Evolutionary conservation across 2,113 vertebrate genomes (phyloP).

Genomic region (Epinephelus fuscoguttatus): DNA sequence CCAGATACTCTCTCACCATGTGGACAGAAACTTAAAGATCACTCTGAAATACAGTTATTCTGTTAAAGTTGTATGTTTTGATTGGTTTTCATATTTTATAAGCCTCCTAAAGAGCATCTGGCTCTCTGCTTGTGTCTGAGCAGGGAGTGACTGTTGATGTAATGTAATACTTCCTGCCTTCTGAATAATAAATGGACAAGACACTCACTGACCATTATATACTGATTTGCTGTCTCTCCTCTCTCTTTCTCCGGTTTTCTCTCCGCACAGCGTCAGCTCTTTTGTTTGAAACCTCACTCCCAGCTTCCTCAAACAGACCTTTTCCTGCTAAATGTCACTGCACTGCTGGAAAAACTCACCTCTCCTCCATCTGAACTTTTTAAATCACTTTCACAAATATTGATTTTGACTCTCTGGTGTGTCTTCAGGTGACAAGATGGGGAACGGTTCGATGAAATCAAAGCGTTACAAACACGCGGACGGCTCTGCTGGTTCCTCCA

Average conservation of each 20-base stretch:
- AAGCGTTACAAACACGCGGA: constrained; percentile 87
- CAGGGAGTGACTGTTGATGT: constrained; percentile 56
- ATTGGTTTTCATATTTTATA: not conserved
- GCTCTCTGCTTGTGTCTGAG: not conserved
- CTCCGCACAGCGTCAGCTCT: constrained; percentile 39
- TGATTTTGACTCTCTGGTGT: not conserved
- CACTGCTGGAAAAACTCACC: not conserved
- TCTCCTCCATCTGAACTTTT: not conserved
- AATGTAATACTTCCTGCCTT: constrained; percentile 75
- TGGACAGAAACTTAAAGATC: not conserved
- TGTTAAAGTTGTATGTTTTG: not conserved
- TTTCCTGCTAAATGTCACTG: constrained; percentile 23
- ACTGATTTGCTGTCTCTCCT: constrained; percentile 49
- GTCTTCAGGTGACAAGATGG: constrained; percentile 83
- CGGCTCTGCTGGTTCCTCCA: constrained; percentile 70
- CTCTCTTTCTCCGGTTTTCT: constrained; percentile 22
- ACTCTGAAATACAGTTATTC: not conserved
- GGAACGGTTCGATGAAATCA: constrained; percentile 91
- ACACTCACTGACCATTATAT: constrained; percentile 64
- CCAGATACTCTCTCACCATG: not conserved
- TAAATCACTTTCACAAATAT: not conserved
- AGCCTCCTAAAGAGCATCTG: not conserved
- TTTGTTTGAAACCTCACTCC: constrained; percentile 41
- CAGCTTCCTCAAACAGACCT: constrained; percentile 32
- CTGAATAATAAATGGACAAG: constrained; percentile 81